These are phyloP conservation scores for Bradypus variegatus DNA, from an alignment of 2,797 vertebrate genomes.

Conservation along the genomic window DNA sequence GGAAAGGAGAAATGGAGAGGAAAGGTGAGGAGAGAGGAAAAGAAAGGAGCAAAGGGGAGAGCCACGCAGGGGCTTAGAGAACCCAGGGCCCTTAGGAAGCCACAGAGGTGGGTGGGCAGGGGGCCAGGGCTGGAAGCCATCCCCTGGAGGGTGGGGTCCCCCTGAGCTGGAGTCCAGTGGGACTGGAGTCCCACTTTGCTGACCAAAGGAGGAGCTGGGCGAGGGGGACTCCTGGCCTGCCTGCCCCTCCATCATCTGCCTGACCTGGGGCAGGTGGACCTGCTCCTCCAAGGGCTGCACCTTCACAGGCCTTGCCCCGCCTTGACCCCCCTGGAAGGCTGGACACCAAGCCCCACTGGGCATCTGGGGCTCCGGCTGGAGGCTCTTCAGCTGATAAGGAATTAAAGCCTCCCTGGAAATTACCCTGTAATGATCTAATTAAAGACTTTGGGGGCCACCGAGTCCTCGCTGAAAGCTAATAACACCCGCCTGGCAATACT, in stretches of 20 bases:
- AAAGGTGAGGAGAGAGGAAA: not conserved
- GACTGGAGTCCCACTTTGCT: not conserved
- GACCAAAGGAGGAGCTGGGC: not conserved
- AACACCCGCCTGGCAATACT: constrained; percentile 65
- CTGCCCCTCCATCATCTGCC: not conserved
- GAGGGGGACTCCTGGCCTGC: not conserved
- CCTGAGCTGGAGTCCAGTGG: not conserved
- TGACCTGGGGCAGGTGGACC: not conserved
- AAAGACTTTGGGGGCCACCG: constrained; percentile 66
- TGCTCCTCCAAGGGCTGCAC: not conserved
- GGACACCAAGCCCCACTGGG: not conserved
- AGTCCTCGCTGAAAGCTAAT: constrained; percentile 68
- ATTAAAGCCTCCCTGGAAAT: constrained; percentile 65
- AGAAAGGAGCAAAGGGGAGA: not conserved
- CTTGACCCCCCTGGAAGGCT: not conserved
- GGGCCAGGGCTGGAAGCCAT: not conserved
- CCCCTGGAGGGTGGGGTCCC: not conserved
- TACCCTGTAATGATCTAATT: constrained; percentile 71
- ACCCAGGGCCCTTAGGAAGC: not conserved
- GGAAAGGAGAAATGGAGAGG: not conserved
- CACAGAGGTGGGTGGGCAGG: not conserved
- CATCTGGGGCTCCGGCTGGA: not conserved
- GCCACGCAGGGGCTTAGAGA: not conserved
- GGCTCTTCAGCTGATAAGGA: constrained; percentile 37
- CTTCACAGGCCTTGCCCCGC: not conserved